phyloP scores from a whole-genome alignment of 2,113 vertebrate species.

The Nothocercus nigrocapillus region DNA sequence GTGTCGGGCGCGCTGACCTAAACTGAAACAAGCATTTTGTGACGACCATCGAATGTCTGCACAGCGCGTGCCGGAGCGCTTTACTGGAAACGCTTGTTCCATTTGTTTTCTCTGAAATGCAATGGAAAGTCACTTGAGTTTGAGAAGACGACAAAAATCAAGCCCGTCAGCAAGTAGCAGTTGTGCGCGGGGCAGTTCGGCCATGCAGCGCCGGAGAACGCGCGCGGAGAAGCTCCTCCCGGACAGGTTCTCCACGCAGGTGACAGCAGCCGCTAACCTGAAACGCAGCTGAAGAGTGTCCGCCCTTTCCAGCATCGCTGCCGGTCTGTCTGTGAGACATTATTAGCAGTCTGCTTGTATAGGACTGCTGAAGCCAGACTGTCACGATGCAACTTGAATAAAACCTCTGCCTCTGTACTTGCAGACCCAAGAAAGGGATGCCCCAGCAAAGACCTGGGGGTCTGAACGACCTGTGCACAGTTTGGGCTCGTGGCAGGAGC shows the following conservation, averaged over 20 bases:
- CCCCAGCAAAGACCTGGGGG: background rate
- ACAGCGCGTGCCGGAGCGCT: background rate
- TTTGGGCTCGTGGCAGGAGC: background rate
- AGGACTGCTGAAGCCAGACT: background rate
- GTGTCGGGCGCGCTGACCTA: conserved; percentile 50
- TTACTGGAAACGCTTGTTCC: conserved; percentile 38
- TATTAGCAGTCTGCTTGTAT: accelerated
- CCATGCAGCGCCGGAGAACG: background rate
- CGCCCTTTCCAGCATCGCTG: background rate
- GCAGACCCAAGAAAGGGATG: background rate
- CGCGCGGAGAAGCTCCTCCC: background rate
- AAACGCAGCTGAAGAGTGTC: accelerated
- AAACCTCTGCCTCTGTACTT: background rate
- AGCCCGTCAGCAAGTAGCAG: conserved; percentile 35
- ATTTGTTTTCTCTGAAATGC: conserved; percentile 15
- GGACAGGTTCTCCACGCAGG: background rate
- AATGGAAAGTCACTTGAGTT: conserved; percentile 20
- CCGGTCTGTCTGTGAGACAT: background rate
- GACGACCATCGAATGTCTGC: background rate
- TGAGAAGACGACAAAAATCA: background rate
- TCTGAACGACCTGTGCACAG: accelerated
- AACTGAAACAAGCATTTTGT: conserved; percentile 14
- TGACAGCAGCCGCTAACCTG: accelerated
- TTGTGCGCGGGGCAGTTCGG: background rate
- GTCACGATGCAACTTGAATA: background rate